phyloP scores from a whole-genome alignment of 2,113 vertebrate genomes.

The Brienomyrus brachyistius region DNA sequence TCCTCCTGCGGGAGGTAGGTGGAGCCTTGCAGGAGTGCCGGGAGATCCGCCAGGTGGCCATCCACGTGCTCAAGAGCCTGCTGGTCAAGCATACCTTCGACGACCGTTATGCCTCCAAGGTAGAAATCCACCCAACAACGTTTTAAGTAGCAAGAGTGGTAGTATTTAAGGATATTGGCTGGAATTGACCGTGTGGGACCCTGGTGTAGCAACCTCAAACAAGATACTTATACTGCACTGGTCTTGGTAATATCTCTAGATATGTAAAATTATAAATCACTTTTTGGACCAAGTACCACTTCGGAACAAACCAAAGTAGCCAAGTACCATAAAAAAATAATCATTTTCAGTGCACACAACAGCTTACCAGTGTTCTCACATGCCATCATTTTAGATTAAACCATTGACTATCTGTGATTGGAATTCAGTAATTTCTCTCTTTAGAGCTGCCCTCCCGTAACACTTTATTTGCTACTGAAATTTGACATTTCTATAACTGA shows the following conservation, averaged over 20 bases:
- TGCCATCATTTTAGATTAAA: background rate
- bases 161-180: background rate
- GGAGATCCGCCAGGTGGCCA: slow-evolving; percentile 81
- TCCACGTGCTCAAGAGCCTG: slow-evolving; percentile 85
- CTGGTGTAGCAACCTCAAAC: background rate
- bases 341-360: background rate
- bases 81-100: slow-evolving; percentile 96
- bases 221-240: background rate
- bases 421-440: background rate
- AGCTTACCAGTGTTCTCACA: background rate
- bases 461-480: background rate
- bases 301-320: background rate
- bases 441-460: background rate
- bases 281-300: background rate
- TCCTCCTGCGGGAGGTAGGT: slow-evolving; percentile 85
- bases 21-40: slow-evolving; percentile 82
- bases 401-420: background rate
- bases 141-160: background rate
- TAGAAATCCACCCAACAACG: slow-evolving; percentile 44
- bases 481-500: background rate
- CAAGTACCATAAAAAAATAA: background rate
- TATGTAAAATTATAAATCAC: background rate
- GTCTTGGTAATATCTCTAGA: background rate
- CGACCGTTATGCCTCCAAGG: slow-evolving; percentile 81
- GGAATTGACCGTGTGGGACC: background rate